These are phyloP conservation scores for Luffia ferchaultella DNA, from an alignment of 2,888 invertebrate species.

Conservation along the genomic window DNA sequence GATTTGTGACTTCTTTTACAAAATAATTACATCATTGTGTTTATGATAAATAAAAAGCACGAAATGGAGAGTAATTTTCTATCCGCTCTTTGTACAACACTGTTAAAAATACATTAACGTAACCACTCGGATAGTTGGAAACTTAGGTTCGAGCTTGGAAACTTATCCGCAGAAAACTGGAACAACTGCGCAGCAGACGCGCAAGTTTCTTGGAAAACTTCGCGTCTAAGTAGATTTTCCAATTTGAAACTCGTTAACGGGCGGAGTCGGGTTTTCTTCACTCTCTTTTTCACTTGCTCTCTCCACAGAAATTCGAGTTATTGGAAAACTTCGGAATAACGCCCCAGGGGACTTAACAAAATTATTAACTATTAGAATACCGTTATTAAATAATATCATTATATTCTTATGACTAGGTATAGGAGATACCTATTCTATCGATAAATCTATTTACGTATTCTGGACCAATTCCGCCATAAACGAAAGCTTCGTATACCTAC, in stretches of 20 bases:
- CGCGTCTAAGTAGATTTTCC: constrained; percentile 45
- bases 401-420: background rate
- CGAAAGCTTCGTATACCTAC: no score
- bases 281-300: constrained; percentile 45
- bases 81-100: no score
- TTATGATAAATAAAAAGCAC: no score
- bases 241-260: constrained; percentile 49
- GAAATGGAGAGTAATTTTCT: no score
- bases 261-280: constrained; percentile 9
- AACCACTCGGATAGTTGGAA: background rate
- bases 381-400: background rate
- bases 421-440: no score
- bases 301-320: constrained; percentile 29
- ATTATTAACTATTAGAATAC: background rate
- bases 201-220: constrained; percentile 18
- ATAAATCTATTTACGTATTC: no score
- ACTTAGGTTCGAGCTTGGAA: background rate
- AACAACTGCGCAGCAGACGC: background rate
- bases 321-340: constrained; percentile 28
- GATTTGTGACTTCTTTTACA: no score
- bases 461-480: no score
- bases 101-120: background rate
- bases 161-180: background rate
- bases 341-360: background rate
- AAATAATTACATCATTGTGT: no score